phyloP scores from a whole-genome alignment of 2,113 vertebrate species.

The Sceloporus undulatus region DNA sequence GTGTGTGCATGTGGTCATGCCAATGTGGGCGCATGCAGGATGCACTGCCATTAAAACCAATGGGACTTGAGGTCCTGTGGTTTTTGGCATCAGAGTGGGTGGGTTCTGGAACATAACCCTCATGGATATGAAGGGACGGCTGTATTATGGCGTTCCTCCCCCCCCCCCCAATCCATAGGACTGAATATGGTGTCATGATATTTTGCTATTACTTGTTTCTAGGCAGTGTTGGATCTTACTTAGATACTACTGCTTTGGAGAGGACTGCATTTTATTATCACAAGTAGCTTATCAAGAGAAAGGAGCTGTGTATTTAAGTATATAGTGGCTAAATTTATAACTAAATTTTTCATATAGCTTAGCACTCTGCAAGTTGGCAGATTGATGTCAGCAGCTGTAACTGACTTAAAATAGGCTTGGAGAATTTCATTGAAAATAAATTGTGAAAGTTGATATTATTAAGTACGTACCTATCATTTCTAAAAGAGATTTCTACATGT shows the following conservation, averaged over 20 bases:
- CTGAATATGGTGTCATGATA: too few species aligned
- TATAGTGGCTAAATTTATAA: slow-evolving; percentile 62
- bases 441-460: slow-evolving; percentile 71
- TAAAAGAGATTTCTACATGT: slow-evolving; percentile 67
- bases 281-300: slow-evolving; percentile 42
- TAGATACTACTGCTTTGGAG: not conserved
- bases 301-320: slow-evolving; percentile 56
- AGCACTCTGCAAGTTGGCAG: slow-evolving; percentile 64
- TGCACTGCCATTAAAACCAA: too few species aligned
- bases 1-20: too few species aligned
- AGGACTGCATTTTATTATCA: slow-evolving; percentile 31
- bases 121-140: too few species aligned
- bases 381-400: slow-evolving; percentile 70
- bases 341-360: slow-evolving; percentile 69
- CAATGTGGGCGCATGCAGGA: too few species aligned
- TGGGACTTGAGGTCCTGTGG: too few species aligned
- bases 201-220: too few species aligned
- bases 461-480: slow-evolving; percentile 62
- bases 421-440: slow-evolving; percentile 71
- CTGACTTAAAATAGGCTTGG: slow-evolving; percentile 73
- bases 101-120: too few species aligned
- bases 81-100: too few species aligned
- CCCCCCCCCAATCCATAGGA: too few species aligned
- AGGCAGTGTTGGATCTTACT: not conserved
- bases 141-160: too few species aligned